Evolutionary conservation across 2,888 invertebrate species (phyloP).

Genomic region (Philereme vetulata): DNA sequence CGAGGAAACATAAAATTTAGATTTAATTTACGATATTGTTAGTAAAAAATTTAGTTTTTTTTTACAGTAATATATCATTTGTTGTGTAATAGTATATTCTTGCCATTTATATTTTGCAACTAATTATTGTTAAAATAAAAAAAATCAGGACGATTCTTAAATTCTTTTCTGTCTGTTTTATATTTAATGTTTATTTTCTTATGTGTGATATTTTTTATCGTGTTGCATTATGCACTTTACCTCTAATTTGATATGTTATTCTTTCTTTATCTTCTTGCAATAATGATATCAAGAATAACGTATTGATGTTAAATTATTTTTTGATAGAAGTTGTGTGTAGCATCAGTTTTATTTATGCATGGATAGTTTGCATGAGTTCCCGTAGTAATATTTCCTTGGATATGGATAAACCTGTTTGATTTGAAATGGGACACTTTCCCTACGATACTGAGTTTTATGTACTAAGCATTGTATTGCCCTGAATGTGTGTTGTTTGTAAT

Average conservation of each 20-base stretch:
- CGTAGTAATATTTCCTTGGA: conserved; percentile 42
- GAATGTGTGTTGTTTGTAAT: conserved; percentile 44
- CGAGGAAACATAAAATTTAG: conserved; percentile 25
- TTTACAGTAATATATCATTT: too few species aligned
- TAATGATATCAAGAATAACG: conserved; percentile 40
- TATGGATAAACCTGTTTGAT: conserved; percentile 42
- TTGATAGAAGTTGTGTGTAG: conserved; percentile 49
- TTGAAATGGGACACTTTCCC: conserved; percentile 37
- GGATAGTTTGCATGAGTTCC: conserved; percentile 65
- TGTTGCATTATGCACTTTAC: conserved; percentile 37
- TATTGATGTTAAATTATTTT: conserved; percentile 65
- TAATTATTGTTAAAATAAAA: neutral
- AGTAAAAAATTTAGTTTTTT: too few species aligned
- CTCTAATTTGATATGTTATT: conserved; percentile 50
- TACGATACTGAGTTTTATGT: conserved; percentile 12
- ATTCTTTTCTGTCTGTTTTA: neutral
- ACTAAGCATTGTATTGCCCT: conserved; percentile 34
- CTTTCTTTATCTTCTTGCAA: conserved; percentile 35
- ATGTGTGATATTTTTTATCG: conserved; percentile 16
- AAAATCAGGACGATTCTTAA: neutral
- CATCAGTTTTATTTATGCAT: conserved; percentile 57
- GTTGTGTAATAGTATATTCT: conserved; percentile 1
- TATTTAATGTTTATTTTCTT: neutral
- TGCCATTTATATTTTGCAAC: conserved; percentile 7
- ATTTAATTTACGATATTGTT: neutral